Conservation (phyloP, 2,888 invertebrate species). For the Pantelozetes paolii region DNA sequence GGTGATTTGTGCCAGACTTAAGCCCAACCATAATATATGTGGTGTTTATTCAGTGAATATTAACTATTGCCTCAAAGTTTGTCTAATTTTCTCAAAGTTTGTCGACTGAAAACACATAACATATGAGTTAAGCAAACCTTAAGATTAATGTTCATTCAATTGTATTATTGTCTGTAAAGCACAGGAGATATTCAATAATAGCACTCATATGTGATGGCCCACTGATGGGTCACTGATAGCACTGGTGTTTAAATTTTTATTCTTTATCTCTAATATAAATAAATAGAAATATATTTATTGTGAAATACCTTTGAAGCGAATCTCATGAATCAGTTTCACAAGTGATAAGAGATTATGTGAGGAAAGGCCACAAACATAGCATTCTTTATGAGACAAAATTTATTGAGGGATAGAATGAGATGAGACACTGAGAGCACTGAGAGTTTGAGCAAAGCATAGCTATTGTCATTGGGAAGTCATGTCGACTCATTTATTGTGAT, state of each 20-base stretch:
- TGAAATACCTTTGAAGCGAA: conserved; percentile 7
- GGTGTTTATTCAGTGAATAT: conserved; percentile 15
- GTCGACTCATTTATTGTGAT: conserved; percentile 27
- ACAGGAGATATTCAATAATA: neutral
- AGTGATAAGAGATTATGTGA: conserved; percentile 29
- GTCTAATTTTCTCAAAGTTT: conserved; percentile 1
- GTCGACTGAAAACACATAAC: neutral
- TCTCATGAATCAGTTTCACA: conserved; percentile 26
- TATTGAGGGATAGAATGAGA: conserved; percentile 12
- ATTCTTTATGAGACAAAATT: conserved; percentile 13
- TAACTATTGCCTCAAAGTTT: conserved; percentile 17
- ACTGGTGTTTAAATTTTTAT: neutral
- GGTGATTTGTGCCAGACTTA: neutral
- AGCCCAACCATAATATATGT: neutral
- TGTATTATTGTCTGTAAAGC: neutral
- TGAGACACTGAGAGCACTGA: conserved; percentile 8
- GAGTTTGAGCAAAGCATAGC: neutral
- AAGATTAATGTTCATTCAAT: neutral
- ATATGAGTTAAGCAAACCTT: neutral
- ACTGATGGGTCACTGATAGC: neutral
- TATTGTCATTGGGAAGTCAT: conserved; percentile 26
- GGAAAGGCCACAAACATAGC: conserved; percentile 24
- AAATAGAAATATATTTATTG: conserved; percentile 17
- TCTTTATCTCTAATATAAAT: too few relatives aligned
- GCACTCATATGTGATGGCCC: neutral